Evolutionary conservation across 2,113 vertebrate genomes (phyloP), one percentile per base, ranked within the genome.

Genomic region (Myocastor coypus): DNA sequence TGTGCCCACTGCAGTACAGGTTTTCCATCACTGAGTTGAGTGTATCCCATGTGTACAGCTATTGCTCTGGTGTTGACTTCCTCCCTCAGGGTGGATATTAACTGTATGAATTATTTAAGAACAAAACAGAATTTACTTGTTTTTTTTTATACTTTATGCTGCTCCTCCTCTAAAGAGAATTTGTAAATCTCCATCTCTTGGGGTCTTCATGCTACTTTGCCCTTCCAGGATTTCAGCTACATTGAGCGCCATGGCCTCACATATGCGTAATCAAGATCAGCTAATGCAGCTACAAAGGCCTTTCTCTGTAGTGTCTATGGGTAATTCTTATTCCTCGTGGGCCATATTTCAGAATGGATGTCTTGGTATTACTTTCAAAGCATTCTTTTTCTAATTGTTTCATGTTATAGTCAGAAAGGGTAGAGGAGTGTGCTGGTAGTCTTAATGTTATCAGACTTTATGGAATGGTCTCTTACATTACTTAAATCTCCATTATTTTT

Each of bases 321-420:
- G n/a, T 75, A 32, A 34, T 59, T 91, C 81, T 32, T 42, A 42
- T 34, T 84, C 86, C 83, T 84, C 55, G 13, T 26, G n/a, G 87
- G 2, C 78, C n/a, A 20, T 73, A 26, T 90, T 87, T 24, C 73
- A 52, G 10, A 88, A 81, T 63, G 9, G 5, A 2, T 83, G 10
- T 88, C 32, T 37, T 96, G 32, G 8, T 59, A 13, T 55, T 95
- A 73, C 59, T 88, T 91, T 78, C 71, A 32, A 83, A 95, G 34
- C 4, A 85, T 61, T 78, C 42, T 52, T 87, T 88, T 66, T 66
- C 68, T 80, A 81, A 91, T 92, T 71, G 24, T 82, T n/a, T 91
- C 17, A 55, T 89, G 85, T 95, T 91, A 52, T 83, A 73, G 61
- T 83, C 28, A 52, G 83, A 1, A 42, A 40, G 8, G 28, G 57